Conservation (phyloP, 1,140 invertebrate species). For the Stegodyphus dumicola region DNA sequence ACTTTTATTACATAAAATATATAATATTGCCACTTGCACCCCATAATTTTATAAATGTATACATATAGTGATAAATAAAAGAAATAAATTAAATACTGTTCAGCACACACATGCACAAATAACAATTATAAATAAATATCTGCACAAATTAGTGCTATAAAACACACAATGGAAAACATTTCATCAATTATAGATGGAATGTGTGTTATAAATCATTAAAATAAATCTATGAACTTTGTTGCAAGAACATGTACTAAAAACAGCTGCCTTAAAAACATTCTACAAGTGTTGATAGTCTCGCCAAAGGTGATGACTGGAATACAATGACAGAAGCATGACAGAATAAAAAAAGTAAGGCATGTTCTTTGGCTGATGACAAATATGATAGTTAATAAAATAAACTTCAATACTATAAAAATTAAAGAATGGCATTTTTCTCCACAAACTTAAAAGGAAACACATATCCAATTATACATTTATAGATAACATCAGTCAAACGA, state of each 20-base stretch:
- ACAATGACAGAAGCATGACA: conserved; percentile 26
- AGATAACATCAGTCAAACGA: conserved; percentile 10
- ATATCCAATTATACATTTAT: conserved; percentile 6
- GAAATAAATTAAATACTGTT: conserved; percentile 45
- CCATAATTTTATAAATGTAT: conserved; percentile 1
- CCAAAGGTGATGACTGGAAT: conserved; percentile 48
- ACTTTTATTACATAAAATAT: not conserved
- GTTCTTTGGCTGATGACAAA: not conserved
- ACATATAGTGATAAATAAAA: conserved; percentile 42
- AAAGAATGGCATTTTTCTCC: conserved; percentile 15
- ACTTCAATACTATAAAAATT: not conserved
- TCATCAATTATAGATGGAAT: conserved; percentile 41
- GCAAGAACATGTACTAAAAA: not conserved
- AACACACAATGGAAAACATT: conserved; percentile 31
- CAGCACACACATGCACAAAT: not conserved
- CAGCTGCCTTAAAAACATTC: conserved; percentile 45
- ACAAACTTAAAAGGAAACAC: conserved; percentile 14
- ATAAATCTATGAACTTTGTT: not conserved
- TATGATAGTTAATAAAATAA: not conserved
- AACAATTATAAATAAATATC: conserved; percentile 18
- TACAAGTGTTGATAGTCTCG: conserved; percentile 56
- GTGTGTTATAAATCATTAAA: conserved; percentile 19
- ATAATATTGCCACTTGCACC: conserved; percentile 55
- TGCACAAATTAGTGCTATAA: conserved; percentile 10
- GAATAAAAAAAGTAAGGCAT: conserved; percentile 3